phyloP scores from a whole-genome alignment of 1,140 invertebrate species.

The Sycophaga agraensis region DNA sequence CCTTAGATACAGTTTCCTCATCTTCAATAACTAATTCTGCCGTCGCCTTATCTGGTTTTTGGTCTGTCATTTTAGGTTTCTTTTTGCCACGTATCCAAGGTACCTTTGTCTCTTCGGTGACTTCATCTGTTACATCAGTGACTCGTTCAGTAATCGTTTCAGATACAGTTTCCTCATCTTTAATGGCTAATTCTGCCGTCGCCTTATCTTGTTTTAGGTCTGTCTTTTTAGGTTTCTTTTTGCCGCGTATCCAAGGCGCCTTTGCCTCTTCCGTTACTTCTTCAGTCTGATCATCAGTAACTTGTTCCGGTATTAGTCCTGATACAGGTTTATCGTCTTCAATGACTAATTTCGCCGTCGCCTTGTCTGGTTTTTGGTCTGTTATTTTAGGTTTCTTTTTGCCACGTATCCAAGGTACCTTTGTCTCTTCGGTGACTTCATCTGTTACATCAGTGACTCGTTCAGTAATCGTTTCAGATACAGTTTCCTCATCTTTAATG shows the following conservation, averaged over 20 bases:
- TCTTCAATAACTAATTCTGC: background rate
- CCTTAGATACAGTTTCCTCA: conserved; percentile 45
- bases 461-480: too few relatives aligned
- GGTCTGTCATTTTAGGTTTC: background rate
- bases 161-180: background rate
- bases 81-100: conserved; percentile 30
- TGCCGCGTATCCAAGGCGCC: conserved; percentile 44
- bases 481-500: conserved; percentile 35
- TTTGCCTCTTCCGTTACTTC: background rate
- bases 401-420: conserved; percentile 45
- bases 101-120: conserved; percentile 34
- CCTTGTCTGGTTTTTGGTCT: conserved; percentile 13
- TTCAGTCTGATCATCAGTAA: too few relatives aligned
- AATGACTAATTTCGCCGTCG: conserved; percentile 21
- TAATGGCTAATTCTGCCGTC: background rate
- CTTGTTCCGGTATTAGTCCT: too few relatives aligned
- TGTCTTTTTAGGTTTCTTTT: conserved; percentile 28
- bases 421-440: background rate
- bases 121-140: too few relatives aligned
- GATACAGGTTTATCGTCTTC: too few relatives aligned
- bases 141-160: background rate
- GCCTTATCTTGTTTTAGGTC: background rate
- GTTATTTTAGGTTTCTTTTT: conserved; percentile 35
- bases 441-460: background rate
- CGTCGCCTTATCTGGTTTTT: background rate